Conservation (phyloP, 2,113 vertebrate species). For the Arizona elegans region DNA sequence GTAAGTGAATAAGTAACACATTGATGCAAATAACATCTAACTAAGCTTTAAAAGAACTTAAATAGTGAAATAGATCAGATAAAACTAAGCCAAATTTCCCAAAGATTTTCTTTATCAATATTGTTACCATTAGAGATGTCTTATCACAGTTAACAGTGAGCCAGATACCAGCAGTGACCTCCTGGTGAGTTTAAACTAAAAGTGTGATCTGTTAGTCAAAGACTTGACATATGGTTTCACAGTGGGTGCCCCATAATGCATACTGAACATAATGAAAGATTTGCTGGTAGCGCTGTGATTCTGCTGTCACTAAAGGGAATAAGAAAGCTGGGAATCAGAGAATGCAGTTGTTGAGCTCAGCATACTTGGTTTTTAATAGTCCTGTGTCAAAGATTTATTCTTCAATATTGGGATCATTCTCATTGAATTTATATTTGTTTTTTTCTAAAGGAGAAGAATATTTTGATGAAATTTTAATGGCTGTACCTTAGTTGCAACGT, state of each 20-base stretch:
- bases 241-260: not conserved
- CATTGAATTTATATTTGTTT: not conserved
- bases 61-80: not conserved
- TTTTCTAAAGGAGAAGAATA: not conserved
- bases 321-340: not conserved
- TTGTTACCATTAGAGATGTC: not conserved
- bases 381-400: not conserved
- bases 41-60: not conserved
- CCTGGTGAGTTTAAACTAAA: slow-evolving; percentile 3
- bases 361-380: not conserved
- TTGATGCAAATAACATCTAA: not conserved
- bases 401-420: not conserved
- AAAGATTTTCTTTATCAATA: not conserved
- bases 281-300: accelerated
- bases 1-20: not conserved
- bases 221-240: slow-evolving; percentile 16
- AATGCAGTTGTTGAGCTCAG: not conserved
- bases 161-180: not conserved
- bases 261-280: not conserved
- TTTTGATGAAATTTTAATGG: not conserved
- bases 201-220: slow-evolving; percentile 22
- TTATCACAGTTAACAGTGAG: accelerated
- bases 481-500: not conserved
- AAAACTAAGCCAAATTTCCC: not conserved
- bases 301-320: not conserved